A percentile compares a stretch with the other conserved stretches of the same genome.
These are phyloP conservation scores for Phataginus tetradactyla DNA, from an alignment of 2,797 vertebrate genomes.

Conservation along the genomic window DNA sequence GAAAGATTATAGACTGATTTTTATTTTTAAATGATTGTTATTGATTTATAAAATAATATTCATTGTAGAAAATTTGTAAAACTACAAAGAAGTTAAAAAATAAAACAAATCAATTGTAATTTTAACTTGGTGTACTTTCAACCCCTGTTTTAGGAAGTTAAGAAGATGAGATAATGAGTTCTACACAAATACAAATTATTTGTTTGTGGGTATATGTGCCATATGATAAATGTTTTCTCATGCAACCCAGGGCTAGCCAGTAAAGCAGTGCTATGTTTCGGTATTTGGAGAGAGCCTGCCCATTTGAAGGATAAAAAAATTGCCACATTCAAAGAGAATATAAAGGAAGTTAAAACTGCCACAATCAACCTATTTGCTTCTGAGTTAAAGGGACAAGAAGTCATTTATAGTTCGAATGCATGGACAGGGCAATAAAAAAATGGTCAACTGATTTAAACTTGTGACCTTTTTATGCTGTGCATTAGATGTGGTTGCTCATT, in stretches of 20 bases:
- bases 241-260: background rate
- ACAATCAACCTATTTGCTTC: slow-evolving; percentile 6
- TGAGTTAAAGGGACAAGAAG: background rate
- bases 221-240: background rate
- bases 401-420: background rate
- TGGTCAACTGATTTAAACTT: slow-evolving; percentile 14
- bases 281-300: background rate
- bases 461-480: background rate
- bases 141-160: background rate
- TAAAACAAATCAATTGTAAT: too few relatives aligned
- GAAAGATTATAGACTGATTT: too few relatives aligned
- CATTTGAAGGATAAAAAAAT: slow-evolving; percentile 28
- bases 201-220: background rate
- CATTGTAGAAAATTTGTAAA: too few relatives aligned
- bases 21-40: too few relatives aligned
- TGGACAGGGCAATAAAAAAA: background rate
- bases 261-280: background rate
- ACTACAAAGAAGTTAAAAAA: too few relatives aligned
- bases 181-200: background rate
- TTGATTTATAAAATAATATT: too few relatives aligned
- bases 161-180: background rate
- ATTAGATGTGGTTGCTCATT: slow-evolving; percentile 28
- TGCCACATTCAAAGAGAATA: background rate
- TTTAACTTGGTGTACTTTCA: background rate
- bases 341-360: slow-evolving; percentile 10